Evolutionary conservation across 2,888 invertebrate genomes (phyloP), one percentile per base, ranked within the genome.

Genomic region (Athalia rosae): DNA sequence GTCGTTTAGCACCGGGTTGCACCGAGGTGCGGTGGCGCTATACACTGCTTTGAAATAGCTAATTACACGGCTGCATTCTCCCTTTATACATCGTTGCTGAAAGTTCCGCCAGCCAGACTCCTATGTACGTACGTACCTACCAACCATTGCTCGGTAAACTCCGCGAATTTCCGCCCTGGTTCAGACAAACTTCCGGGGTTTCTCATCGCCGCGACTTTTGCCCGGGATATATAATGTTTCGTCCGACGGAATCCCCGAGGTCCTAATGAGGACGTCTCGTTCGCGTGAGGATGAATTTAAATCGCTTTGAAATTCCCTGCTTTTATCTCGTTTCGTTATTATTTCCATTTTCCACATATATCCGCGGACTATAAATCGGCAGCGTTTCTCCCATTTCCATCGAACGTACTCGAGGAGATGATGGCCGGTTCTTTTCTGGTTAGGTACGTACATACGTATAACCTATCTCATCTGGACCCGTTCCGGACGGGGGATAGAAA

Each of bases 401-500:
- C 45, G n/a, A 71, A 56, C 58, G 43, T 50, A 71, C 56, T 13
- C 41, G 45, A 56, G 56, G 41, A 71, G 69, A 56, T 53, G 58
- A 71, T 50, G 43, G 43, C 8, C 43, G 56, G 50, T 50, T 71
- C 45, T 71, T 56, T 71, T 58, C 45, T 71, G 58, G 56, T 71
- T 41, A 58, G 58, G 58, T 53, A n/a, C n/a, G n/a, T n/a, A n/a
- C n/a, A 28, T 28, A 28, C 28, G 28, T 28, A 28, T 28, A 28
- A 28, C 28, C 28, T 28, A 28, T 28, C 28, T 28, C 28, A 28
- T 28, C 28, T 58, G 71, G 71, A 71, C 71, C 71, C 58, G 71
- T 71, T 71, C 71, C 71, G 71, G 71, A 71, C 56, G 43, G 71
- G 71, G 56, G 58, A 71, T 58, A 71, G 13, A 71, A 71, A 71